Percentiles rank a stretch among this genome's conserved stretches.
phyloP scores from a whole-genome alignment of 1,140 invertebrate genomes.

The Magallana gigas region DNA sequence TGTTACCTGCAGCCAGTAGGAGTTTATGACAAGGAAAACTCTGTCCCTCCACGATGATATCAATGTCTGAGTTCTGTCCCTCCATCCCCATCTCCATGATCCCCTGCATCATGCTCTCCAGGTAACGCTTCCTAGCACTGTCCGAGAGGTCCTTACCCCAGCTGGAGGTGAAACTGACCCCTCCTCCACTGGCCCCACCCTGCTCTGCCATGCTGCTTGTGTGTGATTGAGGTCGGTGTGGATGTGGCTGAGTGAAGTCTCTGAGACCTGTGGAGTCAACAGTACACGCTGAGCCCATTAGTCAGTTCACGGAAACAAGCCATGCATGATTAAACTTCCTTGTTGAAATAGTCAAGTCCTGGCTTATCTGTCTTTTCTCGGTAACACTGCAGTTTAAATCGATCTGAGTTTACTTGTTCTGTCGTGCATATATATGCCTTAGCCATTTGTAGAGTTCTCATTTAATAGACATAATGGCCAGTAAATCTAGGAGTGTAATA shows the following conservation, averaged over 20 bases:
- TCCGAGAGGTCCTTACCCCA: slow-evolving; percentile 7
- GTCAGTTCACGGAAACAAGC: not conserved
- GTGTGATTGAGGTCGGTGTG: not conserved
- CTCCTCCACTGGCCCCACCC: not conserved
- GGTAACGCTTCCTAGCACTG: slow-evolving; percentile 1
- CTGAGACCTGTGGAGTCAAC: not conserved
- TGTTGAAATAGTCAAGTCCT: not conserved
- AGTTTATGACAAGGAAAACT: slow-evolving; percentile 64
- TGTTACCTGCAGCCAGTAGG: slow-evolving; percentile 59
- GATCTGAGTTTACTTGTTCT: too few species aligned
- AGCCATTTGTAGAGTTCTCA: too few species aligned
- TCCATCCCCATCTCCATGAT: slow-evolving; percentile 48
- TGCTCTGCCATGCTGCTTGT: slow-evolving; percentile 20
- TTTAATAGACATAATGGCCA: too few species aligned
- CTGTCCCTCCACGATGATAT: slow-evolving; percentile 61
- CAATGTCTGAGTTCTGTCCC: slow-evolving; percentile 59
- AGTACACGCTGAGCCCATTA: slow-evolving; percentile 1
- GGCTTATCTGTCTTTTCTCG: too few species aligned
- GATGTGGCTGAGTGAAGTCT: not conserved
- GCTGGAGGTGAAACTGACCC: not conserved
- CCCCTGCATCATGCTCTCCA: slow-evolving; percentile 28
- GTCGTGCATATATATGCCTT: too few species aligned
- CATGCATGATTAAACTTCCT: not conserved
- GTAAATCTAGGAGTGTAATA: too few species aligned
- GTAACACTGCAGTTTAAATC: too few species aligned